Evolutionary conservation across 1,140 invertebrate species (phyloP).

Genomic region (Musca domestica): DNA sequence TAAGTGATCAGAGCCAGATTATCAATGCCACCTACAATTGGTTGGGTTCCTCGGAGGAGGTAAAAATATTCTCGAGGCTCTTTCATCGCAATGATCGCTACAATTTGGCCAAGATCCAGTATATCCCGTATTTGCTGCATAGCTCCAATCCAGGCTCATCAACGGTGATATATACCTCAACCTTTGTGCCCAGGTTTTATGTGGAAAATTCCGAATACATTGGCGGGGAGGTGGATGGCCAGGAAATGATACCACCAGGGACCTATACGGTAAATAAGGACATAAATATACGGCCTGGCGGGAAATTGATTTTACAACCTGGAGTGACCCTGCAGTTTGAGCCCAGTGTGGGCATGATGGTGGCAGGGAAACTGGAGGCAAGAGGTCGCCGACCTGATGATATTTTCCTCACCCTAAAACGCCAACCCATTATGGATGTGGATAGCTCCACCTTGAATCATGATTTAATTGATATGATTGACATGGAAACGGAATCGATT

Average conservation of each 20-base stretch:
- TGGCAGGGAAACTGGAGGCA: slow-evolving; percentile 86
- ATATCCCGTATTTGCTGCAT: slow-evolving; percentile 81
- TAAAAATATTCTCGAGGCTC: slow-evolving; percentile 73
- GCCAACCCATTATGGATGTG: slow-evolving; percentile 68
- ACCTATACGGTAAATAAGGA: slow-evolving; percentile 86
- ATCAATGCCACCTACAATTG: slow-evolving; percentile 95
- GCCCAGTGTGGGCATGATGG: slow-evolving; percentile 93
- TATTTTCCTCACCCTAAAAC: slow-evolving; percentile 74
- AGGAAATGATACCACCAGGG: slow-evolving; percentile 72
- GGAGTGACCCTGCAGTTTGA: slow-evolving; percentile 85
- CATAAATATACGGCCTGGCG: slow-evolving; percentile 86
- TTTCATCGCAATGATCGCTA: slow-evolving; percentile 91
- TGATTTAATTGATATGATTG: slow-evolving; percentile 53
- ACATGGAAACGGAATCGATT: slow-evolving; percentile 57
- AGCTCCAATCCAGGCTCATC: slow-evolving; percentile 79
- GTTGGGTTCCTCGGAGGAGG: slow-evolving; percentile 78
- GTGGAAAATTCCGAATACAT: slow-evolving; percentile 66
- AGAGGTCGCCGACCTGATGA: slow-evolving; percentile 73
- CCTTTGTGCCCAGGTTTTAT: slow-evolving; percentile 76
- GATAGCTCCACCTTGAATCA: slow-evolving; percentile 57
- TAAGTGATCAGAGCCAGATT: slow-evolving; percentile 89
- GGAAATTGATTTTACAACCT: slow-evolving; percentile 79
- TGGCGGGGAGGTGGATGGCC: slow-evolving; percentile 86
- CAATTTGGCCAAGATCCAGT: slow-evolving; percentile 84
- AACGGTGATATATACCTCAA: slow-evolving; percentile 61